Base-by-base conservation (phyloP, 2,888 invertebrate species). In the Ligdia adustata region DNA sequence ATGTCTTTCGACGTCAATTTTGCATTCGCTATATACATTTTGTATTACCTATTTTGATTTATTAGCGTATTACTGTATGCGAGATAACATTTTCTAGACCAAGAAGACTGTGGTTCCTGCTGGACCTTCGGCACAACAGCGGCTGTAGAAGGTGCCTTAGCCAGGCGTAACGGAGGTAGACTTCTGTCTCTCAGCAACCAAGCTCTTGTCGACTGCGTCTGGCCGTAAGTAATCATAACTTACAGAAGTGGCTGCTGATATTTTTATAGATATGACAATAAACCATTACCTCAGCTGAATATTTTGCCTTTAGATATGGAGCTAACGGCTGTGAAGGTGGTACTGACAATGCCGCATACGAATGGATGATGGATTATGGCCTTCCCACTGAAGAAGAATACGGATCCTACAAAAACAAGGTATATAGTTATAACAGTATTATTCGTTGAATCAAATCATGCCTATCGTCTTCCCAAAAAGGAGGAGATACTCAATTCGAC, bases 281-380 rank as follows among this genome's bases (percentile, higher is more conserved):
- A n/a, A n/a, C n/a, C n/a, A n/a, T n/a, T n/a, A n/a, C n/a, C n/a
- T n/a, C n/a, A n/a, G n/a, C n/a, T n/a, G n/a, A n/a, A 15, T n/a
- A 27, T 4, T n/a, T n/a, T n/a, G 24, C 26, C 26, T 31, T 13
- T 15, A 92, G 91, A 24, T 96, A 91, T 69, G 97, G 97, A 20
- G 95, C 94, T 66, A 92, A 93, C 69, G 98, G 97, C 0, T 98
- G 98, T 76, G 94, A 97, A 70, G 98, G 98, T 4, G 98, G 98
- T 4, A 95, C 95, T 82, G 98, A 98, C 75, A 96, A 94, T 73
- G 92, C 95, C 40, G 94, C 97, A 0, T 98, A 97, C 69, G 92
- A 94, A 51, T 98, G 96, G 95, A 96, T 98, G 82, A 92, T 95
- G 89, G 92, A 95, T 69, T 93, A 95, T 40, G 87, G 87, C 7